phyloP scores from a whole-genome alignment of 2,113 vertebrate genomes.

The Caranx ignobilis region DNA sequence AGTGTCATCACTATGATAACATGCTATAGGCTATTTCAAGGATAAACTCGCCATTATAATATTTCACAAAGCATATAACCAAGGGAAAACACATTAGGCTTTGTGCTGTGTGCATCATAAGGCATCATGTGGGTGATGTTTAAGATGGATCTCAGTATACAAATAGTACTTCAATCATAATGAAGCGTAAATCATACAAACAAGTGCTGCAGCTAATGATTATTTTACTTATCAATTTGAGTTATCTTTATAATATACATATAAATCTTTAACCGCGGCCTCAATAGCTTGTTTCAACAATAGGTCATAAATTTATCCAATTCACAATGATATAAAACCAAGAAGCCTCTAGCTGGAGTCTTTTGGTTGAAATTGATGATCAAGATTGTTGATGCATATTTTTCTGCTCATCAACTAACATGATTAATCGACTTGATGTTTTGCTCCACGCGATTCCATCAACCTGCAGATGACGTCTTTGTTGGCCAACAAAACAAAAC shows the following conservation, averaged over 20 bases:
- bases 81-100: slow-evolving; percentile 74
- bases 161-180: slow-evolving; percentile 45
- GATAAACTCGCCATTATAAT: slow-evolving; percentile 79
- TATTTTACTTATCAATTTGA: slow-evolving; percentile 7
- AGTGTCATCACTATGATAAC: slow-evolving; percentile 80
- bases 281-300: not conserved
- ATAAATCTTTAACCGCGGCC: not conserved
- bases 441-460: not conserved
- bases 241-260: not conserved
- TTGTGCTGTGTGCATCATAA: slow-evolving; percentile 59
- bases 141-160: slow-evolving; percentile 50
- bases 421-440: not conserved
- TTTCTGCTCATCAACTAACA: slow-evolving; percentile 8
- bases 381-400: not conserved
- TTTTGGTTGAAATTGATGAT: not conserved
- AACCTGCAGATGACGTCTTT: slow-evolving; percentile 11
- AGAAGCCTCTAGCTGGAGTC: not conserved
- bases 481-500: slow-evolving; percentile 47
- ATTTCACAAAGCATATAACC: slow-evolving; percentile 70
- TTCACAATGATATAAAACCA: not conserved
- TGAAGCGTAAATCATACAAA: slow-evolving; percentile 42
- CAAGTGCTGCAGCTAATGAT: slow-evolving; percentile 6
- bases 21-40: slow-evolving; percentile 77
- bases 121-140: slow-evolving; percentile 54
- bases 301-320: not conserved